These are phyloP conservation scores for Argyresthia albistria DNA, from an alignment of 2,888 invertebrate genomes.

Conservation along the genomic window DNA sequence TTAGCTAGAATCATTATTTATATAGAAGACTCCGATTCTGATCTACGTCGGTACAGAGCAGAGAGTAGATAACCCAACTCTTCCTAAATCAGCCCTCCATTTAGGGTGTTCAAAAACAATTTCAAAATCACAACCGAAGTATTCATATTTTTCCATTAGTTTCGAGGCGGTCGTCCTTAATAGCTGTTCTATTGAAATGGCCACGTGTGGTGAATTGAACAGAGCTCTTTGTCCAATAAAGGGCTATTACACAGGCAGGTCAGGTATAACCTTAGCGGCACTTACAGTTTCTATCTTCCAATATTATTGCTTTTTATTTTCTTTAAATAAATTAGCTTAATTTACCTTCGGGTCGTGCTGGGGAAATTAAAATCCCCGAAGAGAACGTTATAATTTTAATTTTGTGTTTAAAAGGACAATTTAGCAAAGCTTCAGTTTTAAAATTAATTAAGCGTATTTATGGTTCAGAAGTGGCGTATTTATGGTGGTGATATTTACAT, in stretches of 20 bases:
- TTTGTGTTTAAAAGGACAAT: too few relatives aligned
- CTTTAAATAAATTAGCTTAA: background rate
- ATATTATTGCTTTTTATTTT: background rate
- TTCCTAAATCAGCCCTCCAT: too few relatives aligned
- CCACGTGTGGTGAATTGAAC: constrained; percentile 1
- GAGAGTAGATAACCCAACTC: too few relatives aligned
- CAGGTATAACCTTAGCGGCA: background rate
- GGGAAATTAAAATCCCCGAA: background rate
- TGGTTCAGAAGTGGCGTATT: too few relatives aligned
- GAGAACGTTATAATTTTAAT: background rate
- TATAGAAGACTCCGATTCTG: too few relatives aligned
- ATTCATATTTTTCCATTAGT: constrained; percentile 4
- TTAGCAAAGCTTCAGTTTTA: too few relatives aligned
- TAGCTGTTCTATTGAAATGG: constrained; percentile 2
- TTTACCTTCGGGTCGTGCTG: background rate
- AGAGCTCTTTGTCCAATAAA: background rate
- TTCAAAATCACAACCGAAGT: background rate
- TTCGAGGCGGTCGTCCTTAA: background rate
- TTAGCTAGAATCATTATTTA: too few relatives aligned
- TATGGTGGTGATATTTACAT: too few relatives aligned
- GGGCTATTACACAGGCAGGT: background rate
- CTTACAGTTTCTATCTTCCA: constrained; percentile 1
- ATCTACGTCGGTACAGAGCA: too few relatives aligned
- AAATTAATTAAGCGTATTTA: too few relatives aligned
- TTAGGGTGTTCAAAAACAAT: too few relatives aligned